Percentiles rank a stretch among this genome's conserved stretches.
Evolutionary conservation across 1,140 invertebrate species (phyloP).

Genomic region (Pararge aegeria): DNA sequence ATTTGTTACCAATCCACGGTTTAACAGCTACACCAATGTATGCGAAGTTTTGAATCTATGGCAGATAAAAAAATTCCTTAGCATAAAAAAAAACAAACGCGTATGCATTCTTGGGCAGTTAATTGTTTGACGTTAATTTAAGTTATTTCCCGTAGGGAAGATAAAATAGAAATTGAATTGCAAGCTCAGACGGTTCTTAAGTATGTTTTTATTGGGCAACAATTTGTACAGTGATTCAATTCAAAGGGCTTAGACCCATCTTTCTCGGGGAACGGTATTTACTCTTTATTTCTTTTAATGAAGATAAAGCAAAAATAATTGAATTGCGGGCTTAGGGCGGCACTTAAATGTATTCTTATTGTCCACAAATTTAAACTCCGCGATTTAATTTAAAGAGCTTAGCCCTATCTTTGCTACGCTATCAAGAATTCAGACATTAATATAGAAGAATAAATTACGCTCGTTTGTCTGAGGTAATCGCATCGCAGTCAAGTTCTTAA

Average conservation of each 20-base stretch:
- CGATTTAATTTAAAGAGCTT: slow-evolving; percentile 7
- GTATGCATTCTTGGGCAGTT: too few species aligned
- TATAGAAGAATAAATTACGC: slow-evolving; percentile 22
- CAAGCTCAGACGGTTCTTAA: too few species aligned
- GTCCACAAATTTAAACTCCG: background rate
- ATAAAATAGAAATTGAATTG: too few species aligned
- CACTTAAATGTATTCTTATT: background rate
- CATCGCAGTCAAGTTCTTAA: slow-evolving; percentile 26
- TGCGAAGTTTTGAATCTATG: too few species aligned
- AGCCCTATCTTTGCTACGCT: background rate
- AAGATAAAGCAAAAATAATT: background rate
- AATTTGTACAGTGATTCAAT: background rate
- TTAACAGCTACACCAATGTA: too few species aligned
- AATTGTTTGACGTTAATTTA: too few species aligned
- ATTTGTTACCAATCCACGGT: too few species aligned
- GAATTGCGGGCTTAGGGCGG: background rate
- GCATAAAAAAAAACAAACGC: too few species aligned
- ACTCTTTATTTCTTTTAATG: background rate
- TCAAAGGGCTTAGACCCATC: background rate
- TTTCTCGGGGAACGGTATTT: background rate
- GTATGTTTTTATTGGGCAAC: too few species aligned
- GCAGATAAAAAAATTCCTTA: too few species aligned
- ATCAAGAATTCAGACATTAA: slow-evolving; percentile 14
- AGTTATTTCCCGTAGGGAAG: too few species aligned
- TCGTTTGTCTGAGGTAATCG: slow-evolving; percentile 28